phyloP scores from a whole-genome alignment of 2,888 invertebrate species.

The Yponomeuta evonymella region DNA sequence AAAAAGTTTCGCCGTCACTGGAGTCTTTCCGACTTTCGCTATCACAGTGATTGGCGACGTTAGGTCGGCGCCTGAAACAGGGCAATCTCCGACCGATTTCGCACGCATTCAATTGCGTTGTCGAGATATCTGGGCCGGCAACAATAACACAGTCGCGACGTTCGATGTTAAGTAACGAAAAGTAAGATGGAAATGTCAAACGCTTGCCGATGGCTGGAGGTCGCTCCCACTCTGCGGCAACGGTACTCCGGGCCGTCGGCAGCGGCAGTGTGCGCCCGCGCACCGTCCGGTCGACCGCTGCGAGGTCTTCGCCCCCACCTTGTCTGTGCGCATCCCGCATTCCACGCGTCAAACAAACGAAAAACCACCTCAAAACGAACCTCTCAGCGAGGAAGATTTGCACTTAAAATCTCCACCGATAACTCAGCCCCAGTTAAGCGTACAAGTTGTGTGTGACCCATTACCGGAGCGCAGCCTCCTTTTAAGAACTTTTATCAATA shows the following conservation, averaged over 20 bases:
- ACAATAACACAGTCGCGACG: slow-evolving; percentile 47
- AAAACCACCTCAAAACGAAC: not conserved
- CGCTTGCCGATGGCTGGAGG: slow-evolving; percentile 24
- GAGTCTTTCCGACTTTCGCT: slow-evolving; percentile 14
- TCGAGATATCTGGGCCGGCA: slow-evolving; percentile 27
- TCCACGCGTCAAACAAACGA: not conserved
- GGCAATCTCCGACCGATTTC: not conserved
- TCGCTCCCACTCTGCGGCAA: slow-evolving; percentile 9
- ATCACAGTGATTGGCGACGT: not conserved
- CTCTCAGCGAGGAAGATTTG: not conserved
- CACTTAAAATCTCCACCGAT: slow-evolving; percentile 9
- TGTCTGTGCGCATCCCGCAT: slow-evolving; percentile 11
- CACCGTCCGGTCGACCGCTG: not conserved
- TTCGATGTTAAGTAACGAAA: slow-evolving; percentile 54
- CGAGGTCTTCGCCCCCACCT: slow-evolving; percentile 13
- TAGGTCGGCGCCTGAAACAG: not conserved
- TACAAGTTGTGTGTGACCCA: slow-evolving; percentile 36
- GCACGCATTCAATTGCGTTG: not conserved
- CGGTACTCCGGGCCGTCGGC: slow-evolving; percentile 9
- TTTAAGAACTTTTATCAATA: slow-evolving; percentile 43
- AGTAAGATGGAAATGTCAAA: slow-evolving; percentile 66
- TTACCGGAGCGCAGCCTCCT: slow-evolving; percentile 34
- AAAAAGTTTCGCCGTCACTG: slow-evolving; percentile 4
- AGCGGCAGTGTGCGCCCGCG: slow-evolving; percentile 11
- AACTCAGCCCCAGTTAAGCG: slow-evolving; percentile 10